These are phyloP conservation scores for Stichodactyla helianthus DNA, from an alignment of 64 coral and sea anemone genomes.

Conservation along the genomic window DNA sequence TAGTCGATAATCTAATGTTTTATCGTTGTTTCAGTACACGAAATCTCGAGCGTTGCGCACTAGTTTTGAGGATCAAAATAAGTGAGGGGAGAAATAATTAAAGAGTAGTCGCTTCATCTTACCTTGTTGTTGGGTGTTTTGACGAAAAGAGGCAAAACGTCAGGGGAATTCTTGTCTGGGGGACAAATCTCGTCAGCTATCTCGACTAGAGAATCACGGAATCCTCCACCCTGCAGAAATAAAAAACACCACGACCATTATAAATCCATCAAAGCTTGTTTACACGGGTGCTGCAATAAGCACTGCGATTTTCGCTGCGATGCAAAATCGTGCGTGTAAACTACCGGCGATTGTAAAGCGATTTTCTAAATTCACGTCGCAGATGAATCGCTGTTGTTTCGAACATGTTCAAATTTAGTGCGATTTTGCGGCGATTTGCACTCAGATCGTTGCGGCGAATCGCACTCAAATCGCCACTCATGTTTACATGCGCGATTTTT, in stretches of 20 bases:
- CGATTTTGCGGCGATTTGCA: neutral
- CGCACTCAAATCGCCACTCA: neutral
- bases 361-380: too few relatives aligned
- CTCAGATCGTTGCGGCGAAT: neutral
- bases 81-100: neutral
- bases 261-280: too few relatives aligned
- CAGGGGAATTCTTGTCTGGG: conserved; percentile 34
- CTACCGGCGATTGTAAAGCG: too few relatives aligned
- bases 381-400: too few relatives aligned
- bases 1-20: too few relatives aligned
- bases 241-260: neutral
- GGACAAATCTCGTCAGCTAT: conserved; percentile 89
- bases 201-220: conserved; percentile 94
- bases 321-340: too few relatives aligned
- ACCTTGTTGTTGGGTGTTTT: conserved; percentile 87
- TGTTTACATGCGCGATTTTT: too few relatives aligned
- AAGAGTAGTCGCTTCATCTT: neutral
- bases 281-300: too few relatives aligned
- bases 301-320: too few relatives aligned
- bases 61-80: neutral
- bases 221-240: conserved; percentile 72
- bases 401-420: too few relatives aligned
- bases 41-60: too few relatives aligned
- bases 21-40: too few relatives aligned
- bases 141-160: conserved; percentile 79